phyloP scores from a whole-genome alignment of 1,140 invertebrate genomes.

The Zaprionus vittiger region DNA sequence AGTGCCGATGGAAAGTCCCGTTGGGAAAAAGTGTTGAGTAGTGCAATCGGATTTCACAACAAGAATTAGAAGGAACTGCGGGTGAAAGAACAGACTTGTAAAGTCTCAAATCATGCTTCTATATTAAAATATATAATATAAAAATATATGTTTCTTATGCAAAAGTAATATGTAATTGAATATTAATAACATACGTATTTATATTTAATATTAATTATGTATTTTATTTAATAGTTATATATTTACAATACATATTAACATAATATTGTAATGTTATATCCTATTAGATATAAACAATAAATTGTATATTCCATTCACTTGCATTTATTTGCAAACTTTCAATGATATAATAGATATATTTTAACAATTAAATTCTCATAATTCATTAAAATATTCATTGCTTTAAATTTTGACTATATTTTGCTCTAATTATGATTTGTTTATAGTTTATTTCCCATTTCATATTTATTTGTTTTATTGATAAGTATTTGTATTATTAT shows the following conservation, averaged over 20 bases:
- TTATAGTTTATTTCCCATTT: background rate
- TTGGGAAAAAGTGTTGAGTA: slow-evolving; percentile 7
- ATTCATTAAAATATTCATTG: too few species aligned
- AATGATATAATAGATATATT: background rate
- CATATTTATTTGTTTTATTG: background rate
- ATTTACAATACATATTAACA: too few species aligned
- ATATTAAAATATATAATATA: too few species aligned
- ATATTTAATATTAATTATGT: background rate
- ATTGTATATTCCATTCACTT: background rate
- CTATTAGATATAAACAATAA: background rate
- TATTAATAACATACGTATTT: background rate
- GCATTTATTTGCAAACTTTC: background rate
- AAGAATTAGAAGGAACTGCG: background rate
- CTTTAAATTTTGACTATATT: rapidly evolving
- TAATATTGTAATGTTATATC: too few species aligned
- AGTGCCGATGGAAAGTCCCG: slow-evolving; percentile 10
- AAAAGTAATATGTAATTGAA: background rate
- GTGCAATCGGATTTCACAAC: slow-evolving; percentile 8
- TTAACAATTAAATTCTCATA: background rate
- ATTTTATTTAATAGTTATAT: too few species aligned
- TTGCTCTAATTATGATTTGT: too few species aligned
- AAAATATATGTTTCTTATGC: too few species aligned
- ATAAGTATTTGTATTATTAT: too few species aligned
- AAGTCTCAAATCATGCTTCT: too few species aligned
- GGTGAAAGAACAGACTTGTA: background rate